phyloP scores from a whole-genome alignment of 2,113 vertebrate species.

The Neolamprologus falcicula region DNA sequence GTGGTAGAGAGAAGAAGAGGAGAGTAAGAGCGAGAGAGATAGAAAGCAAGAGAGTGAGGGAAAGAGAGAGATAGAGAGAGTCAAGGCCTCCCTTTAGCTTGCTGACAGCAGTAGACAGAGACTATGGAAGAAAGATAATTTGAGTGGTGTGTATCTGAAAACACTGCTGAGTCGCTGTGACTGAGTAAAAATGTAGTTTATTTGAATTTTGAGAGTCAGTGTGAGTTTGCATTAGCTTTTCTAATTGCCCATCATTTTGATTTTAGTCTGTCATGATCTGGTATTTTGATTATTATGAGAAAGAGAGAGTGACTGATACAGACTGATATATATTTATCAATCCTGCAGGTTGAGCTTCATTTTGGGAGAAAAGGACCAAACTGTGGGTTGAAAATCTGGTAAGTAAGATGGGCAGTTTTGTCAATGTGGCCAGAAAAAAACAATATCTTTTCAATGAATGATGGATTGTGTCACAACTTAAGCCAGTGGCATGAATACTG shows the following conservation, averaged over 20 bases:
- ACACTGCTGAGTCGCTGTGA: not conserved
- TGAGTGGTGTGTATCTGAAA: not conserved
- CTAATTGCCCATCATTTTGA: not conserved
- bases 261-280: not conserved
- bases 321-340: not conserved
- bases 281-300: not conserved
- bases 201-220: not conserved
- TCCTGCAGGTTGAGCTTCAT: not conserved
- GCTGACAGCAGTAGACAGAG: constrained; percentile 17
- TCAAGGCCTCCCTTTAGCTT: not conserved
- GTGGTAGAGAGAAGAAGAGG: constrained; percentile 22
- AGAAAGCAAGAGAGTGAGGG: not conserved
- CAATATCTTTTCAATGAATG: not conserved
- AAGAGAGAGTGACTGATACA: not conserved
- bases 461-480: not conserved
- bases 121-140: not conserved
- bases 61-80: not conserved
- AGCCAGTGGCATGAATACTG: not conserved
- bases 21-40: not conserved
- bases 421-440: not conserved
- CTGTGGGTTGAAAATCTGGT: not conserved
- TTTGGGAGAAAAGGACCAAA: not conserved
- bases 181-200: not conserved
- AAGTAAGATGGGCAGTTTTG: not conserved
- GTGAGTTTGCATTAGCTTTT: not conserved